Base-by-base conservation (phyloP, 2,888 invertebrate species). In the Gymnoscelis rufifasciata region DNA sequence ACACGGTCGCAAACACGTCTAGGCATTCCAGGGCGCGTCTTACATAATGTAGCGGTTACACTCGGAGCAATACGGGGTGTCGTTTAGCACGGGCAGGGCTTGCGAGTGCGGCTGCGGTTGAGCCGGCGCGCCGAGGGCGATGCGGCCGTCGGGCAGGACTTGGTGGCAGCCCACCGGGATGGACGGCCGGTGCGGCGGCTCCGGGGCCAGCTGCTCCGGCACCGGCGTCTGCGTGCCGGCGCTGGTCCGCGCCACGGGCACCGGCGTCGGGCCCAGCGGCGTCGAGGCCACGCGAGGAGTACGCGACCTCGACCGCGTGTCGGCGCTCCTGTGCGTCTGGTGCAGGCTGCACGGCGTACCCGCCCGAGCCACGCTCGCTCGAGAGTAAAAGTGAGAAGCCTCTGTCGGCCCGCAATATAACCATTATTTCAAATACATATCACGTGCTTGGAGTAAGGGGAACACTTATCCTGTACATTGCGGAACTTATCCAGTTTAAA, bases 11-110 rank as follows among this genome's bases (percentile, higher is more conserved):
- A 87, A 84, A 84, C 81, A 82, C 81, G 80, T 76, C 76, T 78
- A 78, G 81, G 76, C 86, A 86, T 79, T 74, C 78, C 69, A 68
- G 64, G 71, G 66, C 74, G 82, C 83, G 89, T 92, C 93, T 94
- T 93, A 96, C 96, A 94, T 93, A 83, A 96, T 95, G 74, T 93
- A 91, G 82, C 93, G 91, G 87, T 94, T 94, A 90, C 97, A 97
- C 73, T 94, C 94, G 73, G 92, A 92, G 90, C 97, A 97, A 80
- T 90, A 88, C 50, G 92, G 91, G 61, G 90, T 87, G 71, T 90
- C 86, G 86, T 84, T 81, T 81, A 90, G 86, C 66, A 88, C 79
- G 57, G 82, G 81, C 66, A 74, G 77, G 56, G 70, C 31, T 14
- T 77, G 55, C 69, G 62, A 14, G 49, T 64, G 64, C 48, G 68